phyloP scores from a whole-genome alignment of 2,888 invertebrate species.

The Iselma pallidipennis region DNA sequence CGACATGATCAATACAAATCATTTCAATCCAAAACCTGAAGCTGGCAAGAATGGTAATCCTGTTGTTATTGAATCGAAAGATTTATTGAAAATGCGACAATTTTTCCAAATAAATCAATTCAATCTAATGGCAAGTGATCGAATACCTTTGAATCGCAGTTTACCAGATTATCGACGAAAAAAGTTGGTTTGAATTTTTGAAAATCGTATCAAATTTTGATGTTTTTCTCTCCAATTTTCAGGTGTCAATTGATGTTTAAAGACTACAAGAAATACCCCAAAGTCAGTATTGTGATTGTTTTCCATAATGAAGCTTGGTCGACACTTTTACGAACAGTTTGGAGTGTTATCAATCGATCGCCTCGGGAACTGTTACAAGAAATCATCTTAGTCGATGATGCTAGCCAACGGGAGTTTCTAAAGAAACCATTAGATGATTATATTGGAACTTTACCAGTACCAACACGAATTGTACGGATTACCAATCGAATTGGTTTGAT shows the following conservation, averaged over 20 bases:
- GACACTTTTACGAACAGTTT: slow-evolving; percentile 90
- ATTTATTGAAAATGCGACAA: slow-evolving; percentile 76
- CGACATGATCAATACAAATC: slow-evolving; percentile 75
- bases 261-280: slow-evolving; percentile 70
- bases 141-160: slow-evolving; percentile 81
- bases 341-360: slow-evolving; percentile 90
- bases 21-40: slow-evolving; percentile 72
- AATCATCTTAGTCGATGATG: slow-evolving; percentile 88
- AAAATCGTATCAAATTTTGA: neutral
- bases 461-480: slow-evolving; percentile 69
- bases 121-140: slow-evolving; percentile 86
- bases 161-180: slow-evolving; percentile 83
- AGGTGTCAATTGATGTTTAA: slow-evolving; percentile 68
- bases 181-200: slow-evolving; percentile 60
- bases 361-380: slow-evolving; percentile 77
- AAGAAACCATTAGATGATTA: slow-evolving; percentile 69
- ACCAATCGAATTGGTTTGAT: slow-evolving; percentile 75
- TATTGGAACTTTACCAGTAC: slow-evolving; percentile 64
- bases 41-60: slow-evolving; percentile 82
- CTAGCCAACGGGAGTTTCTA: slow-evolving; percentile 77
- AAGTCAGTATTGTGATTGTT: slow-evolving; percentile 90
- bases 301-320: slow-evolving; percentile 99
- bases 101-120: slow-evolving; percentile 84
- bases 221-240: slow-evolving; percentile 36
- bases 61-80: slow-evolving; percentile 74